Percentiles rank a stretch among this genome's conserved stretches.
phyloP scores from a whole-genome alignment of 2,888 invertebrate species.

The Deroplatys truncata region DNA sequence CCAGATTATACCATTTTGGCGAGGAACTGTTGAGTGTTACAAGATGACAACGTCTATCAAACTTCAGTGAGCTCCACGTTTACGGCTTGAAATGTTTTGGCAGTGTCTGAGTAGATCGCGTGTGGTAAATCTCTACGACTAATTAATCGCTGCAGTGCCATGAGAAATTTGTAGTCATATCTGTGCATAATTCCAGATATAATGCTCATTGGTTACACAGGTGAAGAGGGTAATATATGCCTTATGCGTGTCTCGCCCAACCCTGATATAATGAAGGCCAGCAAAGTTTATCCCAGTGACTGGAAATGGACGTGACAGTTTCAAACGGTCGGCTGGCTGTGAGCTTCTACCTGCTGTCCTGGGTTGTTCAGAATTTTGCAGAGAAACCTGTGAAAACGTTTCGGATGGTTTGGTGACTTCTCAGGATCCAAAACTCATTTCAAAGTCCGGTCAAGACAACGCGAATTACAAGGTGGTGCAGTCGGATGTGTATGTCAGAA shows the following conservation, averaged over 20 bases:
- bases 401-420: background rate
- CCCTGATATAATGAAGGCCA: background rate
- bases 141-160: no score
- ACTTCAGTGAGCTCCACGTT: no score
- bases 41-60: no score
- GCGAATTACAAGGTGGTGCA: background rate
- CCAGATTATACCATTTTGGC: no score
- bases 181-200: no score
- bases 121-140: no score
- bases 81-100: no score
- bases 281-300: background rate
- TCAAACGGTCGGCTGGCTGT: background rate
- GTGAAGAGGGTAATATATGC: background rate
- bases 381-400: background rate
- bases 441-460: background rate
- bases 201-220: no score
- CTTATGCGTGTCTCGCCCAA: background rate
- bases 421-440: background rate
- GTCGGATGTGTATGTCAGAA: no score
- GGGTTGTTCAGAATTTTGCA: constrained; percentile 1
- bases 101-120: no score
- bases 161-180: no score
- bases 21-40: no score
- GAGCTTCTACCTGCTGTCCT: background rate
- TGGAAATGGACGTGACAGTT: background rate